A percentile compares a stretch with the other conserved stretches of the same genome.
Conservation (phyloP, 2,888 invertebrate genomes). For the Athalia rosae region DNA sequence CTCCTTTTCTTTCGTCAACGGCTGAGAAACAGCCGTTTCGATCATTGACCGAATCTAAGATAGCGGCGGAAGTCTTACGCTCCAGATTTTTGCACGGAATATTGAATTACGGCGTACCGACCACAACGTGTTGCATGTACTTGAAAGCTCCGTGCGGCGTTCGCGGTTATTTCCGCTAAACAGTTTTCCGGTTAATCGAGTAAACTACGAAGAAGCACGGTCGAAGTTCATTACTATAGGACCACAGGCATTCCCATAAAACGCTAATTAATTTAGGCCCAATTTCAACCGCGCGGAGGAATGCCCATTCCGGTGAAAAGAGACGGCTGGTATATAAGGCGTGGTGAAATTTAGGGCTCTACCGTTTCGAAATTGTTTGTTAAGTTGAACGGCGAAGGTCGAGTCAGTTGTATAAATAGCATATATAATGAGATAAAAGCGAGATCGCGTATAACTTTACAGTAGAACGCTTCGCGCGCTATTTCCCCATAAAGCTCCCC, state of each 20-base stretch:
- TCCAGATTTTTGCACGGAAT: too few species aligned
- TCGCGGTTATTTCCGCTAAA: background rate
- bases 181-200: background rate
- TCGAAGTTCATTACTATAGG: conserved; percentile 14
- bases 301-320: background rate
- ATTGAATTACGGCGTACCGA: too few species aligned
- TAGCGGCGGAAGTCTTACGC: too few species aligned
- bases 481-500: too few species aligned
- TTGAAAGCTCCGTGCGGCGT: too few species aligned
- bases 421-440: background rate
- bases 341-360: background rate
- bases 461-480: too few species aligned
- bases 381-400: background rate
- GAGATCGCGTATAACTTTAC: background rate
- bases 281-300: conserved; percentile 13
- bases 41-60: too few species aligned
- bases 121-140: too few species aligned
- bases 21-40: too few species aligned
- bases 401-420: background rate
- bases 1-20: too few species aligned
- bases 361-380: background rate
- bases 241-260: background rate
- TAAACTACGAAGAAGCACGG: background rate
- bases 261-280: conserved; percentile 28
- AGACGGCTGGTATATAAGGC: background rate